These are phyloP conservation scores for Syrista parreyssii DNA, from an alignment of 2,888 invertebrate genomes.

Conservation along the genomic window DNA sequence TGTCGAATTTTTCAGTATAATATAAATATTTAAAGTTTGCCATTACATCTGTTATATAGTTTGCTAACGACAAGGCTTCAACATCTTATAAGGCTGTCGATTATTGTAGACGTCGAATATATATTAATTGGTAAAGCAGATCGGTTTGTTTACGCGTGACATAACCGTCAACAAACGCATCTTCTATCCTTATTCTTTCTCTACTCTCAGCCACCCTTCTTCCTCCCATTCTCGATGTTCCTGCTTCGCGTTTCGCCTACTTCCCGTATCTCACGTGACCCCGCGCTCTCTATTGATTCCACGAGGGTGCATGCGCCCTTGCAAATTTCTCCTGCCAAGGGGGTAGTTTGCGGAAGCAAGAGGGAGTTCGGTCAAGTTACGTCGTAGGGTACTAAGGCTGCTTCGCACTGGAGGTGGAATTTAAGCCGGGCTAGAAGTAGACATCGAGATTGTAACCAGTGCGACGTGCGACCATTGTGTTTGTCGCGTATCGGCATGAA, in stretches of 20 bases:
- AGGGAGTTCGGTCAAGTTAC: background rate
- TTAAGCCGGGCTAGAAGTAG: background rate
- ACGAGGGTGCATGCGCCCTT: slow-evolving; percentile 60
- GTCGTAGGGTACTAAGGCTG: background rate
- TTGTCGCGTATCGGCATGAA: background rate
- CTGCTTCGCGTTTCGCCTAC: slow-evolving; percentile 7
- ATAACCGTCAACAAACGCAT: slow-evolving; percentile 33
- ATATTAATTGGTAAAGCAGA: background rate
- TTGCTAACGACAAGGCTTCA: background rate
- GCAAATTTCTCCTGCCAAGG: slow-evolving; percentile 48
- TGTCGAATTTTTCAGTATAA: background rate
- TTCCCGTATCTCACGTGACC: slow-evolving; percentile 51
- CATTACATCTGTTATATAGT: background rate
- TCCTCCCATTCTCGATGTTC: slow-evolving; percentile 17
- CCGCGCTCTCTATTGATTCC: slow-evolving; percentile 57
- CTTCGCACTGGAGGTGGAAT: background rate
- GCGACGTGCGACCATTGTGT: background rate
- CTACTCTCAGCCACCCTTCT: slow-evolving; percentile 7
- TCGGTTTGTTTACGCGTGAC: slow-evolving; percentile 32
- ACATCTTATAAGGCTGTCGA: background rate
- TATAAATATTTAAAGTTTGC: background rate
- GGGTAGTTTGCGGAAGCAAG: slow-evolving; percentile 15
- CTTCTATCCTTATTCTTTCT: background rate
- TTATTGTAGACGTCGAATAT: background rate
- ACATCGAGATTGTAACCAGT: background rate